phyloP scores from a whole-genome alignment of 2,113 vertebrate genomes.

The Puntigrus tetrazona region DNA sequence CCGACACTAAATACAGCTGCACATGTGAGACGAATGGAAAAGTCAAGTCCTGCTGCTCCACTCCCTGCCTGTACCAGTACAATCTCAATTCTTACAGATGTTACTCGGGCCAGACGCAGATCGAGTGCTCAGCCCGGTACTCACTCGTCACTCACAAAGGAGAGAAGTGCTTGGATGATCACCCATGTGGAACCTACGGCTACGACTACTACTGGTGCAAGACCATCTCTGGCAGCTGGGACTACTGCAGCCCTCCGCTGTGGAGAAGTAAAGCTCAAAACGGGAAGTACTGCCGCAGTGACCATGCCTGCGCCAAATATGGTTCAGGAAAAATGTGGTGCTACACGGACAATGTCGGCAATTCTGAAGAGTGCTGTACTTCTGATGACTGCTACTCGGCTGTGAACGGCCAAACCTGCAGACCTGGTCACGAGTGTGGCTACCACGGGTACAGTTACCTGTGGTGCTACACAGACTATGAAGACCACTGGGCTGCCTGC shows the following conservation, averaged over 20 bases:
- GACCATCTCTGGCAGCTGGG: not conserved
- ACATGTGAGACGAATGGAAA: not conserved
- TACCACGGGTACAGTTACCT: not conserved
- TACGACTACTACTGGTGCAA: slow-evolving; percentile 45
- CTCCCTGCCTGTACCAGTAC: slow-evolving; percentile 21
- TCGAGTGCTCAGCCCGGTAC: slow-evolving; percentile 38
- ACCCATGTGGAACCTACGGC: slow-evolving; percentile 38
- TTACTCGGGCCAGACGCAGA: not conserved
- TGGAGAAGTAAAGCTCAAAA: not conserved
- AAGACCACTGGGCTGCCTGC: slow-evolving; percentile 27
- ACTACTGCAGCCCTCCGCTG: slow-evolving; percentile 44
- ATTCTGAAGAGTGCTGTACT: slow-evolving; percentile 25
- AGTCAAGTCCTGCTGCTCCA: not conserved
- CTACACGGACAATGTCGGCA: slow-evolving; percentile 30
- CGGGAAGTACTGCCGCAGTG: slow-evolving; percentile 19
- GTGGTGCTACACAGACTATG: slow-evolving; percentile 45
- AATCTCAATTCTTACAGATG: slow-evolving; percentile 20
- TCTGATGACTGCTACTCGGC: slow-evolving; percentile 8
- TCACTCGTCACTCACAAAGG: slow-evolving; percentile 26
- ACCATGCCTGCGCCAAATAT: slow-evolving; percentile 44
- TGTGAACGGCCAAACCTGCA: slow-evolving; percentile 30
- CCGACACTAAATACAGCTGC: not conserved
- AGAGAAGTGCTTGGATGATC: not conserved
- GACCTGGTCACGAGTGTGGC: slow-evolving; percentile 9
- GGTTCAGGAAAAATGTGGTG: slow-evolving; percentile 14